These are phyloP conservation scores for Drosophila picticornis DNA, from an alignment of 2,888 invertebrate species.

Conservation along the genomic window DNA sequence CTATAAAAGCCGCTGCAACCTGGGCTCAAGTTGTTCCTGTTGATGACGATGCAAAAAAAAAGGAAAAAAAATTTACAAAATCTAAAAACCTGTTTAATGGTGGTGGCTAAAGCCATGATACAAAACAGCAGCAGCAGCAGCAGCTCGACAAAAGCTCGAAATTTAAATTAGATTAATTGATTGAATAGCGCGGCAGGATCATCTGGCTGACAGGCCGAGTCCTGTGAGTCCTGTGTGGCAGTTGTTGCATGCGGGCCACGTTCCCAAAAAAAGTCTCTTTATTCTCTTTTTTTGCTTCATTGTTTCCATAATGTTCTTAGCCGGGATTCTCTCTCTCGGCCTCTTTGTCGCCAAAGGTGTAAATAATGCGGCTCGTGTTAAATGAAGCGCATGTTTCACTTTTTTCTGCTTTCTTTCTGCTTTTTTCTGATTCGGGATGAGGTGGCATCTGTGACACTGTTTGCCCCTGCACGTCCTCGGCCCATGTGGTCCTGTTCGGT, in stretches of 20 bases:
- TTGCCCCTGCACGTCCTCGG: conserved; percentile 19
- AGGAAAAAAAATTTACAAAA: conserved; percentile 42
- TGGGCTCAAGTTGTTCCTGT: conserved; percentile 47
- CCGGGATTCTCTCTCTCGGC: conserved; percentile 13
- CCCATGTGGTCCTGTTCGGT: conserved; percentile 3
- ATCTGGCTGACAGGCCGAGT: conserved; percentile 41
- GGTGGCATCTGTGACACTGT: conserved; percentile 9
- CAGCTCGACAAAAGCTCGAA: conserved; percentile 65
- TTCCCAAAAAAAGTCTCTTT: conserved; percentile 33
- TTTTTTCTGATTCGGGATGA: conserved; percentile 9
- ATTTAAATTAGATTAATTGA: conserved; percentile 85
- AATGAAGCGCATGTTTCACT: conserved; percentile 75
- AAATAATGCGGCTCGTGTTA: conserved; percentile 82
- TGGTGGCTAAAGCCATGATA: conserved; percentile 56
- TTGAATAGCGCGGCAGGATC: conserved; percentile 72
- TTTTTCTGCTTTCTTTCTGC: background rate
- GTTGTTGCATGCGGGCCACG: conserved; percentile 75
- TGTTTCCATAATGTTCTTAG: conserved; percentile 57
- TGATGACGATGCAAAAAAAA: conserved; percentile 62
- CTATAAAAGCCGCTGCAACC: conserved; percentile 37
- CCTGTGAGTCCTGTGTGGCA: conserved; percentile 39
- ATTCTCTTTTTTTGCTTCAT: conserved; percentile 9
- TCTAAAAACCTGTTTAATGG: conserved; percentile 73
- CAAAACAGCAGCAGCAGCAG: conserved; percentile 17
- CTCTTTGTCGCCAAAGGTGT: conserved; percentile 72